Conservation (phyloP, 2,797 vertebrate genomes). For the Paguma larvata region DNA sequence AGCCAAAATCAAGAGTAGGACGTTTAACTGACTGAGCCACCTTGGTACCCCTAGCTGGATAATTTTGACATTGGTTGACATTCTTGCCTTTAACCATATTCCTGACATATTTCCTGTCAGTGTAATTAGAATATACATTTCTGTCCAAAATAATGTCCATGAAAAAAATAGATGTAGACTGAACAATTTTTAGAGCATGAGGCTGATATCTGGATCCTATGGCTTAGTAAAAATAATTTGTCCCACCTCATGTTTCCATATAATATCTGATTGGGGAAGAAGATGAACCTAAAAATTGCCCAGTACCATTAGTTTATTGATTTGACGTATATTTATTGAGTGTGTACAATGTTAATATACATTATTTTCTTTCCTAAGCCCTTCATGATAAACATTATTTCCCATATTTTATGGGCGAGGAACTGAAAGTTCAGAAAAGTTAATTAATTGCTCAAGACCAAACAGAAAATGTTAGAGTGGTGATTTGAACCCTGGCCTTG, state of each 20-base stretch:
- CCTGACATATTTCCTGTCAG: background rate
- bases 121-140: slow-evolving; percentile 27
- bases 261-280: background rate
- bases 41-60: background rate
- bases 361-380: slow-evolving; percentile 18
- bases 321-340: background rate
- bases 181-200: background rate
- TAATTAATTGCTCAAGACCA: slow-evolving; percentile 31
- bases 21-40: too few relatives aligned
- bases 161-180: background rate
- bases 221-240: slow-evolving; percentile 36
- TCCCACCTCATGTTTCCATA: slow-evolving; percentile 1
- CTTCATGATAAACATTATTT: slow-evolving; percentile 5
- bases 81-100: slow-evolving; percentile 35
- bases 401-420: background rate
- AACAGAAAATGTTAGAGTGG: slow-evolving; percentile 36
- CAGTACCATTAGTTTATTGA: slow-evolving; percentile 27
- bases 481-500: slow-evolving; percentile 21
- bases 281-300: slow-evolving; percentile 39
- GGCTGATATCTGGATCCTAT: background rate
- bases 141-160: background rate
- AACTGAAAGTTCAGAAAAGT: slow-evolving; percentile 26
- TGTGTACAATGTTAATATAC: background rate
- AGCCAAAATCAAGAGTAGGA: too few relatives aligned
- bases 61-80: slow-evolving; percentile 7